Percentiles rank a stretch among this genome's conserved stretches.
phyloP scores from a whole-genome alignment of 2,888 invertebrate species.

The Ectemnius cavifrons region DNA sequence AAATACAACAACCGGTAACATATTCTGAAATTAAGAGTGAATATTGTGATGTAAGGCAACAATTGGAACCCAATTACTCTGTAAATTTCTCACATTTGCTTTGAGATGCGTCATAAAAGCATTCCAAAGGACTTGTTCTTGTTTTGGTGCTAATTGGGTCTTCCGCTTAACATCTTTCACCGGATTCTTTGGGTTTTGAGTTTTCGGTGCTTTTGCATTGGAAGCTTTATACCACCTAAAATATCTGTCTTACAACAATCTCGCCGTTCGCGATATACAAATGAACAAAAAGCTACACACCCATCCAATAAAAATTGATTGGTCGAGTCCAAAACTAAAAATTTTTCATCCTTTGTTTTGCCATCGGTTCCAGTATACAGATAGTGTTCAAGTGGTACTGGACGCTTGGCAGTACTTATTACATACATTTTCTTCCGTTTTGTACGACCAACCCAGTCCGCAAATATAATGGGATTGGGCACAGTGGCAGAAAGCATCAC shows the following conservation, averaged over 20 bases:
- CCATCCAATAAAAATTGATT: conserved; percentile 82
- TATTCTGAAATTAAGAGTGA: conserved; percentile 77
- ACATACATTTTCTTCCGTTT: conserved; percentile 94
- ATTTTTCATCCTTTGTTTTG: conserved; percentile 87
- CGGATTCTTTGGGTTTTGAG: conserved; percentile 21
- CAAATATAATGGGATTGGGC: conserved; percentile 97
- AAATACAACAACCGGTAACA: conserved; percentile 96
- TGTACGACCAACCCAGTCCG: conserved; percentile 94
- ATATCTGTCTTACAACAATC: conserved; percentile 9
- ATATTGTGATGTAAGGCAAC: not conserved
- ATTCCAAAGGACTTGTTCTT: conserved; percentile 91
- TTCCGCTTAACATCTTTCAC: conserved; percentile 40
- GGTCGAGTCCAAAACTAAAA: conserved; percentile 88
- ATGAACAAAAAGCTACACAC: conserved; percentile 38
- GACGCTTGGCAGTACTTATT: conserved; percentile 94
- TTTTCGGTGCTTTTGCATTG: conserved; percentile 21
- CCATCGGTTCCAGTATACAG: conserved; percentile 91
- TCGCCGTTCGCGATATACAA: not conserved
- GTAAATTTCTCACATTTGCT: conserved; percentile 37
- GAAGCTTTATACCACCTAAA: conserved; percentile 64
- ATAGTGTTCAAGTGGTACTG: conserved; percentile 97
- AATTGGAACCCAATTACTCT: not conserved
- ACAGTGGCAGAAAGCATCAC: conserved; percentile 99
- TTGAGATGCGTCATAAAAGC: conserved; percentile 89
- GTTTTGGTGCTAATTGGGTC: conserved; percentile 79